Conservation (phyloP, 2,888 invertebrate species). For the Ectropis crepuscularia region DNA sequence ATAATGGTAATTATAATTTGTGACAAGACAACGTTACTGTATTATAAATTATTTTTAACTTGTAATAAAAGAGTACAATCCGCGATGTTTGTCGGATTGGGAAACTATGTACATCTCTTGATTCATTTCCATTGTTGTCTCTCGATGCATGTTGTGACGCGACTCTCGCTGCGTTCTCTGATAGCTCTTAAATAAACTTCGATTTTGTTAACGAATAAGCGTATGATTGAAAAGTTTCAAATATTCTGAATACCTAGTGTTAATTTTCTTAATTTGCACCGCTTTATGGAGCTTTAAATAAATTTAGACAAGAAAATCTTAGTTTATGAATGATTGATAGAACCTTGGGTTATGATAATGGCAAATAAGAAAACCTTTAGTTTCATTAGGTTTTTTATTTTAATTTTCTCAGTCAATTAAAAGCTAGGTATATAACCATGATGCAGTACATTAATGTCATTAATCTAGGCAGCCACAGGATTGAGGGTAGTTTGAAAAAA, state of each 20-base stretch:
- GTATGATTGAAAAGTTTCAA: background rate
- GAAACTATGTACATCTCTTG: slow-evolving; percentile 41
- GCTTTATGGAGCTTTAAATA: slow-evolving; percentile 21
- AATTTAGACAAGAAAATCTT: slow-evolving; percentile 12
- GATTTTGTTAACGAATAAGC: background rate
- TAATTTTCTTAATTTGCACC: slow-evolving; percentile 10
- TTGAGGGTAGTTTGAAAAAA: no score
- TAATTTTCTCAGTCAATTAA: background rate
- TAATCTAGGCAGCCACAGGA: no score
- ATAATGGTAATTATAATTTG: slow-evolving; percentile 44
- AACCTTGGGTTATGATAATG: slow-evolving; percentile 1
- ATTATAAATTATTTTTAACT: slow-evolving; percentile 45
- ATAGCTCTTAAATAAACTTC: background rate
- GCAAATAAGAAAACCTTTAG: background rate
- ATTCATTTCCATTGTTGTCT: slow-evolving; percentile 32
- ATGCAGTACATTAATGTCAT: no score
- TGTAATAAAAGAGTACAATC: slow-evolving; percentile 42
- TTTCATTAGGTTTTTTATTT: background rate
- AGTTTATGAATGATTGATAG: slow-evolving; percentile 7
- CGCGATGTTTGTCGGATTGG: slow-evolving; percentile 34
- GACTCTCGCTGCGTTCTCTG: slow-evolving; percentile 2
- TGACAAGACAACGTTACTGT: slow-evolving; percentile 43
- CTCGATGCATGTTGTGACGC: slow-evolving; percentile 10
- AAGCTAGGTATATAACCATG: no score
- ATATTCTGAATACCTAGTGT: slow-evolving; percentile 10